Conservation (phyloP, 2,797 vertebrate species). For the Columba guinea region DNA sequence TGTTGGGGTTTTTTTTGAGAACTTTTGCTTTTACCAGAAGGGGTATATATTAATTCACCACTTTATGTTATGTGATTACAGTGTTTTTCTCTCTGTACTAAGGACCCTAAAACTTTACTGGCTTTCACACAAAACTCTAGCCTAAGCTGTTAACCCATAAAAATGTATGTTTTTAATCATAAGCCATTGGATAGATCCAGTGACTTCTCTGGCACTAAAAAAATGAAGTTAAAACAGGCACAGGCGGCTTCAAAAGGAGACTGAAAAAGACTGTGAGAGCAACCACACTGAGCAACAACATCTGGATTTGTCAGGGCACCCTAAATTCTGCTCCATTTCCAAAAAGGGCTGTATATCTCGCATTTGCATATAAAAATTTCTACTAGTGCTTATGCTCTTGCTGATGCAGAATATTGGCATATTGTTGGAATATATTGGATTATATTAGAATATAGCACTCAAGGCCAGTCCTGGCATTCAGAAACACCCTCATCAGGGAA, state of each 20-base stretch:
- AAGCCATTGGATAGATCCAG: background rate
- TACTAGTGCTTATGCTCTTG: background rate
- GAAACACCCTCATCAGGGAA: background rate
- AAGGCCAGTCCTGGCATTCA: background rate
- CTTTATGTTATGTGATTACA: background rate
- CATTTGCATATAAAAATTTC: background rate
- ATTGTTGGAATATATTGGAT: background rate
- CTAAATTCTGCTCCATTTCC: background rate
- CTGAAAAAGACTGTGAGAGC: background rate
- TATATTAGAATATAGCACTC: background rate
- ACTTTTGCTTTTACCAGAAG: background rate
- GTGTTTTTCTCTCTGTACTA: background rate
- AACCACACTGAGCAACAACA: background rate
- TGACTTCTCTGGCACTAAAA: background rate
- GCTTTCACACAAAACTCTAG: background rate
- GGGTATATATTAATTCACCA: background rate
- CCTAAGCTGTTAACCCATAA: background rate
- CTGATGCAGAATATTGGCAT: background rate
- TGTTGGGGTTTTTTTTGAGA: background rate
- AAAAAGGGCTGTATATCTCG: background rate
- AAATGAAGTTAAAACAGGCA: background rate
- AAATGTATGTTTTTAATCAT: background rate
- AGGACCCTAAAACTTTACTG: background rate
- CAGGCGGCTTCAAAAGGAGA: background rate
- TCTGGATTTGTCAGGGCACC: background rate